Conservation (phyloP, 2,113 vertebrate genomes). For the Pseudolaguvia tuberculata region DNA sequence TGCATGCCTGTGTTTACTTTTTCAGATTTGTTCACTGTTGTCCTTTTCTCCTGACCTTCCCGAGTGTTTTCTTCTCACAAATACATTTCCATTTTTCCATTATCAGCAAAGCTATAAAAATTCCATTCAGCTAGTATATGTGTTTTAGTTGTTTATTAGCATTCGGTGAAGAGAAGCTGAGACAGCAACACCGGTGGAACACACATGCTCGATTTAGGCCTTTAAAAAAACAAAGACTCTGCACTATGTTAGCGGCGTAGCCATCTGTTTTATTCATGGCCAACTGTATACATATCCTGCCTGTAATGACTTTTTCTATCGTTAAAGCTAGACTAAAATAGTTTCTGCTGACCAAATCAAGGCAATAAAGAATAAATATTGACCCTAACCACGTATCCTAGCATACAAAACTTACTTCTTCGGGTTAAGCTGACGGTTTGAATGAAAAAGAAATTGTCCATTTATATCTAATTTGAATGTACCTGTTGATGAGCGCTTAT, state of each 20-base stretch:
- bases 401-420: background rate
- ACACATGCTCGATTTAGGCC: conserved; percentile 43
- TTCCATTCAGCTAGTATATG: conserved; percentile 25
- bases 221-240: conserved; percentile 47
- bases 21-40: conserved; percentile 43
- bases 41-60: conserved; percentile 8
- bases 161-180: conserved; percentile 22
- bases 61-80: background rate
- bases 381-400: conserved; percentile 3
- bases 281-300: conserved; percentile 34
- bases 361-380: conserved; percentile 42
- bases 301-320: conserved; percentile 42
- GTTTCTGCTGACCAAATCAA: conserved; percentile 43
- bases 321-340: conserved; percentile 30
- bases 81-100: conserved; percentile 50
- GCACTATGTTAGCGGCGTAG: conserved; percentile 35
- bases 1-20: conserved; percentile 57
- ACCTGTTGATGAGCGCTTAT: conserved; percentile 58
- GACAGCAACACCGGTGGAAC: conserved; percentile 36
- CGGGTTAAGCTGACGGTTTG: conserved; percentile 1
- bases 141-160: conserved; percentile 50
- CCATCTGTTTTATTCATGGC: conserved; percentile 47
- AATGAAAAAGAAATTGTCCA: background rate
- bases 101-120: conserved; percentile 47
- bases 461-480: conserved; percentile 35